These are phyloP conservation scores for Drosophila kuntzei DNA, from an alignment of 2,888 invertebrate species.

Conservation along the genomic window DNA sequence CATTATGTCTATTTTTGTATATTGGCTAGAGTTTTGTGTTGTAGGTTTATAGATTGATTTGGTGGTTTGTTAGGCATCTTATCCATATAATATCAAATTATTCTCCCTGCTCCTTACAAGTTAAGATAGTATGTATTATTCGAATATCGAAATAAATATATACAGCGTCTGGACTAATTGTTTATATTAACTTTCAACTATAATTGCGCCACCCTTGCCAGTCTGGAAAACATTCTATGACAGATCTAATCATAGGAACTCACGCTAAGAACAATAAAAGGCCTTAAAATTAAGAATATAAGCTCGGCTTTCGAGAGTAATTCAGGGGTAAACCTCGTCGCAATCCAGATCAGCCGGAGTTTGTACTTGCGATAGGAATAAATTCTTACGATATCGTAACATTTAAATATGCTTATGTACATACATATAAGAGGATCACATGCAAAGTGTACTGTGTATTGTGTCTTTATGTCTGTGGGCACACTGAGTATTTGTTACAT, in stretches of 20 bases:
- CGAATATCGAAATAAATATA: conserved; percentile 19
- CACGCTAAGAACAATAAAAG: conserved; percentile 65
- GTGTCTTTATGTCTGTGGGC: conserved; percentile 39
- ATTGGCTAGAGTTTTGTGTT: conserved; percentile 51
- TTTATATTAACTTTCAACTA: conserved; percentile 30
- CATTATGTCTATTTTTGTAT: conserved; percentile 53
- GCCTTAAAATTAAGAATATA: conserved; percentile 37
- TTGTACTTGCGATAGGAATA: conserved; percentile 36
- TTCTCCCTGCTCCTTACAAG: conserved; percentile 30
- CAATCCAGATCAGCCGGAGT: conserved; percentile 35
- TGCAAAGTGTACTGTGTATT: conserved; percentile 52
- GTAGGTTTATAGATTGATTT: conserved; percentile 23
- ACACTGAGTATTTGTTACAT: conserved; percentile 31
- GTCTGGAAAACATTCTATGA: conserved; percentile 25
- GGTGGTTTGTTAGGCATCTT: conserved; percentile 46
- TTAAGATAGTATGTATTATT: conserved; percentile 16
- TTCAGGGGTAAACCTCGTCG: conserved; percentile 17
- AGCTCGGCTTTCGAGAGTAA: conserved; percentile 32
- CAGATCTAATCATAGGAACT: conserved; percentile 14
- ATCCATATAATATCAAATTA: conserved; percentile 25
- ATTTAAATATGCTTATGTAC: conserved; percentile 22
- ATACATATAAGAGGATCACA: conserved; percentile 49
- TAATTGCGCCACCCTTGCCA: conserved; percentile 53
- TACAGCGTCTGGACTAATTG: conserved; percentile 50
- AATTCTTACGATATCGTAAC: conserved; percentile 15